Evolutionary conservation across 2,888 invertebrate species (phyloP).

Genomic region (Melanargia galathea): DNA sequence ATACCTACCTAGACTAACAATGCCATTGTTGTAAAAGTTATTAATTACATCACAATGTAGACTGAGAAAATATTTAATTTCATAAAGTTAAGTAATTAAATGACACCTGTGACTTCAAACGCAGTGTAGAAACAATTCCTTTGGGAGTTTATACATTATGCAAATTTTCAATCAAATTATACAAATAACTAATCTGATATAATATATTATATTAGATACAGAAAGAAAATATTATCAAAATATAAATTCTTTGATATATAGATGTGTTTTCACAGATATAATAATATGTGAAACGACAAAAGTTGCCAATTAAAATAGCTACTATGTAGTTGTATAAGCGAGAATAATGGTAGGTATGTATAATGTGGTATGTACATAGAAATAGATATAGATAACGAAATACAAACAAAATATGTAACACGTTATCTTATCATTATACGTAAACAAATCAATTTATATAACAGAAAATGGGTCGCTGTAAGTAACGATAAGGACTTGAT

Average conservation of each 20-base stretch:
- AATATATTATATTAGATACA: too few relatives aligned
- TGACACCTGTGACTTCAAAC: not conserved
- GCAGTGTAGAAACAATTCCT: not conserved
- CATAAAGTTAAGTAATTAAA: not conserved
- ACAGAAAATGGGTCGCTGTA: slow-evolving; percentile 22
- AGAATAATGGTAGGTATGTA: too few relatives aligned
- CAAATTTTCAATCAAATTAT: too few relatives aligned
- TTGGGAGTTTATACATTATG: too few relatives aligned
- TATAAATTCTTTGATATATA: too few relatives aligned
- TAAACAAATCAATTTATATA: slow-evolving; percentile 21
- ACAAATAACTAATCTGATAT: too few relatives aligned
- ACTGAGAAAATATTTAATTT: slow-evolving; percentile 5
- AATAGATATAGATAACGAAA: not conserved
- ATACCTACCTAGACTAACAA: slow-evolving; percentile 6
- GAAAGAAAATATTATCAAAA: too few relatives aligned
- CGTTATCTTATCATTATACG: slow-evolving; percentile 17
- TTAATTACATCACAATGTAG: slow-evolving; percentile 12
- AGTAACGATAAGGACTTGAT: slow-evolving; percentile 22
- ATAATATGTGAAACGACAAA: not conserved
- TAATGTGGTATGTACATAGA: not conserved
- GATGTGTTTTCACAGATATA: too few relatives aligned
- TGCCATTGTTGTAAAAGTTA: slow-evolving; percentile 15
- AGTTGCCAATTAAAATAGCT: not conserved
- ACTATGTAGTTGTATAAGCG: not conserved
- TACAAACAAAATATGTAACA: slow-evolving; percentile 9